Percentiles rank a stretch among this genome's conserved stretches.
phyloP scores from a whole-genome alignment of 92 coral and sea anemone species.

The Siderastrea siderea region DNA sequence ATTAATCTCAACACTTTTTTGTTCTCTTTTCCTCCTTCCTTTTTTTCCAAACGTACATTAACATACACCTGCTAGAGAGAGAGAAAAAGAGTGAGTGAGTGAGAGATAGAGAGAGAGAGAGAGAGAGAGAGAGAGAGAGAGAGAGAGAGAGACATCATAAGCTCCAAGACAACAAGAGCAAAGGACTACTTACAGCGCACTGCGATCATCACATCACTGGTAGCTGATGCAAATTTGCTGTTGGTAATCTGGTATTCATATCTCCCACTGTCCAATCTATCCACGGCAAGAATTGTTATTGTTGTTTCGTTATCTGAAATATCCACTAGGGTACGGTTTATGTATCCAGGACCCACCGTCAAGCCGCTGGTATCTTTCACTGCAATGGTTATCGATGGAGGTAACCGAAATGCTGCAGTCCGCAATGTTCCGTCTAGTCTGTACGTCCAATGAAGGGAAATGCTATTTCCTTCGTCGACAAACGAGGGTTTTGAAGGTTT shows the following conservation, averaged over 20 bases:
- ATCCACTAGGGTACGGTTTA: not conserved
- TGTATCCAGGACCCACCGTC: not conserved
- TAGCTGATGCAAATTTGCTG: not conserved
- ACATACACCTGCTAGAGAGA: too few species aligned
- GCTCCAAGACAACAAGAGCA: too few species aligned
- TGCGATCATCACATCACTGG: not conserved
- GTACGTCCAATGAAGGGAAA: conserved; percentile 20
- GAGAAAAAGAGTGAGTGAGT: too few species aligned
- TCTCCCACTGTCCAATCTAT: conserved; percentile 1
- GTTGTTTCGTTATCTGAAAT: not conserved
- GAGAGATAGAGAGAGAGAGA: too few species aligned
- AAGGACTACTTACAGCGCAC: conserved; percentile 15
- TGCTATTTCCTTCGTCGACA: not conserved
- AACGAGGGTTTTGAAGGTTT: not conserved
- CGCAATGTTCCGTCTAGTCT: not conserved
- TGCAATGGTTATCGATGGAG: not conserved
- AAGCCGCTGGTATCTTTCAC: not conserved
- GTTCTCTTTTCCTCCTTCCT: too few species aligned
- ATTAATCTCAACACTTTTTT: too few species aligned
- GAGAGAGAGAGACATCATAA: too few species aligned
- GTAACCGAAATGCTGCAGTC: not conserved
- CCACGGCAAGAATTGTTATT: not conserved
- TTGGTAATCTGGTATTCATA: not conserved
- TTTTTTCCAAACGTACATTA: too few species aligned
- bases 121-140: too few species aligned